phyloP scores from a whole-genome alignment of 2,113 vertebrate species.

The Machaerirhynchus nigripectus region DNA sequence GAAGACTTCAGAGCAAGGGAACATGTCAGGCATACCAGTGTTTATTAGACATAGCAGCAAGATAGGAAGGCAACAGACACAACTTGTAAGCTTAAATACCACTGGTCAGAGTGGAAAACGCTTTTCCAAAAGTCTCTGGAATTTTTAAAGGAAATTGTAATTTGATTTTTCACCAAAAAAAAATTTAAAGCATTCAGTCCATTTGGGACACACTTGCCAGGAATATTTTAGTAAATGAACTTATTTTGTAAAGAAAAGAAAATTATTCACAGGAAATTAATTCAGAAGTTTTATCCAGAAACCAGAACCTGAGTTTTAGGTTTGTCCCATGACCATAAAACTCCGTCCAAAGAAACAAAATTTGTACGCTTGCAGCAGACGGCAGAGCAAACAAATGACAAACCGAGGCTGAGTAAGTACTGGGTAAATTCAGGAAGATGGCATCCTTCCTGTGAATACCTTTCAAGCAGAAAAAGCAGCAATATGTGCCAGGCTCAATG shows the following conservation, averaged over 20 bases:
- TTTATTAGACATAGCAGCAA: background rate
- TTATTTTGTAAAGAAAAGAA: background rate
- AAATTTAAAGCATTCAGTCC: background rate
- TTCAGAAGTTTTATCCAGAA: background rate
- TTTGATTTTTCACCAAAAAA: background rate
- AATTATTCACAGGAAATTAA: background rate
- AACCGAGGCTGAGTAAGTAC: background rate
- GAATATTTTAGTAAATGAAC: background rate
- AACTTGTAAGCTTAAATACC: background rate
- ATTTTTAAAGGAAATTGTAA: background rate
- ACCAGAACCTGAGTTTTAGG: background rate
- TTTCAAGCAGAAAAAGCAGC: background rate
- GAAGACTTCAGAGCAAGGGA: background rate
- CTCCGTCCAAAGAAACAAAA: background rate
- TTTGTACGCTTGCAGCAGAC: background rate
- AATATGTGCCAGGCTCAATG: background rate
- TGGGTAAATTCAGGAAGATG: background rate
- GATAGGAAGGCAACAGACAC: background rate
- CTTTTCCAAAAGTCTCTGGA: background rate
- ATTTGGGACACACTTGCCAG: background rate
- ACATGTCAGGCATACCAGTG: background rate
- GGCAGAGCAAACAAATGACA: background rate
- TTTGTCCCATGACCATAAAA: background rate
- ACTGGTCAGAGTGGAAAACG: background rate
- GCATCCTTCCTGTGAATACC: background rate